Evolutionary conservation across 2,888 invertebrate genomes (phyloP).

Genomic region (Lottia gigantea): DNA sequence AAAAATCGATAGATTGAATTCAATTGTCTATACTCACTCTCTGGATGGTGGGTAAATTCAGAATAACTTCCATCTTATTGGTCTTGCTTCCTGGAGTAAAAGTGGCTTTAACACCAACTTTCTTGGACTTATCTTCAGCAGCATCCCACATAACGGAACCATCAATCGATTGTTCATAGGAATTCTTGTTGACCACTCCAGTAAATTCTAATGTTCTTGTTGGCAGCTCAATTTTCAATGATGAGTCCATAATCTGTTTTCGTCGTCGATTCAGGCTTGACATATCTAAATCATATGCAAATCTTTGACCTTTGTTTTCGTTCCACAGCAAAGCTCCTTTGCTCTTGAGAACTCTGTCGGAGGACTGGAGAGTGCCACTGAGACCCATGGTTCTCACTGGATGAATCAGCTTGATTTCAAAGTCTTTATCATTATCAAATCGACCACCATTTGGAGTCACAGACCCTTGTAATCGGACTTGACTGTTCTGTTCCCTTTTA

Average conservation of each 20-base stretch:
- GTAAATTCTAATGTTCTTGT: conserved; percentile 36
- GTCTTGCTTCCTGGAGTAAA: conserved; percentile 31
- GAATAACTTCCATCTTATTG: conserved; percentile 39
- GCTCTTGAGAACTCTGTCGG: conserved; percentile 23
- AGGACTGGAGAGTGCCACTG: conserved; percentile 30
- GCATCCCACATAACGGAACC: conserved; percentile 53
- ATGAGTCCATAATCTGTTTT: conserved; percentile 22
- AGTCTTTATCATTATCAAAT: conserved; percentile 30
- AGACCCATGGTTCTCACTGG: conserved; percentile 43
- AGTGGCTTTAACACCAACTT: conserved; percentile 38
- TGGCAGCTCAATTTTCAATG: conserved; percentile 23
- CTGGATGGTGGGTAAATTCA: conserved; percentile 42
- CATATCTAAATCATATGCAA: conserved; percentile 28
- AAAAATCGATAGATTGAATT: neutral
- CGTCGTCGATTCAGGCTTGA: conserved; percentile 16
- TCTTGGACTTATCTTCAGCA: conserved; percentile 44
- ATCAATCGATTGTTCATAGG: conserved; percentile 26
- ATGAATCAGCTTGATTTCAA: conserved; percentile 34
- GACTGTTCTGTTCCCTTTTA: conserved; percentile 40
- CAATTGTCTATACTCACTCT: conserved; percentile 23
- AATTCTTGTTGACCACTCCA: conserved; percentile 26
- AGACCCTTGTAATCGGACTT: conserved; percentile 39
- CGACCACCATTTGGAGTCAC: conserved; percentile 35
- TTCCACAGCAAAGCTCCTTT: conserved; percentile 43
- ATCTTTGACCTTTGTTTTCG: conserved; percentile 27